Base-by-base conservation (phyloP, 2,888 invertebrate genomes). In the Actias luna region DNA sequence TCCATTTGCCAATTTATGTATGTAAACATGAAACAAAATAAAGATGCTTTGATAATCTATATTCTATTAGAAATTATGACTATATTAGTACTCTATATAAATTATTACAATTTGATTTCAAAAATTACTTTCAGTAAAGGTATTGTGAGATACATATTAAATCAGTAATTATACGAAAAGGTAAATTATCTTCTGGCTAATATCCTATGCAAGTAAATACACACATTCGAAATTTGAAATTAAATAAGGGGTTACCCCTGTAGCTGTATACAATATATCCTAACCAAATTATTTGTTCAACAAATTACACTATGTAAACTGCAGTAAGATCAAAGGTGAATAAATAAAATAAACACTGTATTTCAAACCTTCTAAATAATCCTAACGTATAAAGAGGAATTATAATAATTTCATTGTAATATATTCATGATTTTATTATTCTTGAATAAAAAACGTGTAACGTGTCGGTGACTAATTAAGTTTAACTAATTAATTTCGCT, bases 101-200 rank as follows among this genome's bases (percentile, higher is more conserved):
- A n/a, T n/a, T n/a, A n/a, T n/a, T n/a, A n/a, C n/a, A n/a, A n/a
- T n/a, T n/a, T n/a, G n/a, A n/a, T n/a, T n/a, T n/a, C n/a, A n/a
- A n/a, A n/a, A n/a, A n/a, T n/a, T n/a, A 16, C 16, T 36, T 16
- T 36, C 16, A 36, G 5, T 14, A 12, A 18, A 42, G 42, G 42
- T 18, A 42, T 42, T 42, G 36, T 42, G 18, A n/a, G 42, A 42
- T 18, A 42, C n/a, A 42, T 42, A n/a, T n/a, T 4, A 18, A 42
- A 5, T 42, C 42, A 18, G 42, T 18, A 10, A 22, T 25, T 50
- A 22, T 50, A 50, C 22, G 25, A 12, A 50, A 50, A 50, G 46
- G 46, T 25, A 50, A 50, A 50, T 12, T 50, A 14, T 50, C 46
- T 50, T 50, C 25, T 25, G 46, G 46, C 46, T 25, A 50, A 50